Percentiles rank a stretch among this genome's conserved stretches.
Evolutionary conservation across 2,113 vertebrate genomes (phyloP).

Genomic region (Onychostoma macrolepis): DNA sequence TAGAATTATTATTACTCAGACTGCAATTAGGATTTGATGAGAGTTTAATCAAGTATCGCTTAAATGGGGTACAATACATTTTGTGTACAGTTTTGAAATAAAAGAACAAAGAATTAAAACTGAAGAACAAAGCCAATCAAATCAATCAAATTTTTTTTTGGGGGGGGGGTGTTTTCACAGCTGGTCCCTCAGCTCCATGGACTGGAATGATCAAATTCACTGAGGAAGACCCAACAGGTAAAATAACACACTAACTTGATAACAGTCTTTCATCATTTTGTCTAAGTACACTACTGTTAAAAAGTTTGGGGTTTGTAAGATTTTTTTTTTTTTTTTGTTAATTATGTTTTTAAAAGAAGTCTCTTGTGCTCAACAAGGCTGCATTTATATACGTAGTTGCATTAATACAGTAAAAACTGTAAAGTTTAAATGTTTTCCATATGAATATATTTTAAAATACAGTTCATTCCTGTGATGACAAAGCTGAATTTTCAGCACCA

Average conservation of each 20-base stretch:
- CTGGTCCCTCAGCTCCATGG: slow-evolving; percentile 93
- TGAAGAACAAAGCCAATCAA: not conserved
- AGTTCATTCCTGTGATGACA: not conserved
- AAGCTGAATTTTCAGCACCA: not conserved
- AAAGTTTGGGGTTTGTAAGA: not conserved
- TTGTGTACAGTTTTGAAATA: too few relatives aligned
- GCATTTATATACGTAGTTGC: not conserved
- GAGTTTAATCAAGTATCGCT: too few relatives aligned
- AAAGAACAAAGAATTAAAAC: not conserved
- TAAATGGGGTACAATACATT: too few relatives aligned
- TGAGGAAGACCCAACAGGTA: slow-evolving; percentile 94
- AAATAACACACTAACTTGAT: not conserved
- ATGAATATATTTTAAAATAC: not conserved
- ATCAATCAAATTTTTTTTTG: too few relatives aligned
- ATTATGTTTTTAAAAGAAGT: not conserved
- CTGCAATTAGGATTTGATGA: too few relatives aligned
- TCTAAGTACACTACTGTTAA: not conserved
- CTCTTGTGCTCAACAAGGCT: not conserved
- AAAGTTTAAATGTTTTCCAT: not conserved
- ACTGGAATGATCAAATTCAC: slow-evolving; percentile 99
- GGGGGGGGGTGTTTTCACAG: too few relatives aligned
- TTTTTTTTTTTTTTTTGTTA: not conserved
- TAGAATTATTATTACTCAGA: too few relatives aligned
- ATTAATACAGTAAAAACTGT: not conserved
- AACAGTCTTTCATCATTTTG: not conserved